Conservation (phyloP, 2,888 invertebrate species). For the Philopedon plagiatum region DNA sequence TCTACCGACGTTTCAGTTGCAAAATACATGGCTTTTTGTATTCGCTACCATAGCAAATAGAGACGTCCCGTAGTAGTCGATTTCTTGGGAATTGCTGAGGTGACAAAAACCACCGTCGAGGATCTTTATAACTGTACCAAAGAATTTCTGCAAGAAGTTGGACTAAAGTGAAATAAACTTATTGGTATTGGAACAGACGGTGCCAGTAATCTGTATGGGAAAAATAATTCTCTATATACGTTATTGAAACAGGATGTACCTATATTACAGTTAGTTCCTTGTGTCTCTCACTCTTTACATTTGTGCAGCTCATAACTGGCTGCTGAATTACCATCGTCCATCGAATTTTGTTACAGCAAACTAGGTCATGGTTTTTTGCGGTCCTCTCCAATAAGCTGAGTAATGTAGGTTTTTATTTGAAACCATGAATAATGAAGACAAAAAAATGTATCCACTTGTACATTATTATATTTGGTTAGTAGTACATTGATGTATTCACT, state of each 20-base stretch:
- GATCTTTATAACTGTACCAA: constrained; percentile 38
- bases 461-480: too few relatives aligned
- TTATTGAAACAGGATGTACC: not conserved
- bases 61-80: constrained; percentile 47
- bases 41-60: constrained; percentile 52
- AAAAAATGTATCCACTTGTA: not conserved
- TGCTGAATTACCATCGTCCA: not conserved
- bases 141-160: not conserved
- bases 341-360: not conserved
- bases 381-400: not conserved
- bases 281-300: too few relatives aligned
- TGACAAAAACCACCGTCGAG: constrained; percentile 48
- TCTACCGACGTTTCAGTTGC: constrained; percentile 17
- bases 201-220: constrained; percentile 52
- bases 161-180: constrained; percentile 48
- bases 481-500: too few relatives aligned
- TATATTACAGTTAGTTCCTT: not conserved
- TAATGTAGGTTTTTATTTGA: not conserved
- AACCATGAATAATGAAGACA: not conserved
- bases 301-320: not conserved
- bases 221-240: constrained; percentile 29
- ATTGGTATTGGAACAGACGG: constrained; percentile 57
- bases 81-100: constrained; percentile 49
- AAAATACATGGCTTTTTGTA: constrained; percentile 14
- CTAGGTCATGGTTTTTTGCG: too few relatives aligned